Conservation (phyloP, 2,888 invertebrate genomes). For the Hyposoter didymator region DNA sequence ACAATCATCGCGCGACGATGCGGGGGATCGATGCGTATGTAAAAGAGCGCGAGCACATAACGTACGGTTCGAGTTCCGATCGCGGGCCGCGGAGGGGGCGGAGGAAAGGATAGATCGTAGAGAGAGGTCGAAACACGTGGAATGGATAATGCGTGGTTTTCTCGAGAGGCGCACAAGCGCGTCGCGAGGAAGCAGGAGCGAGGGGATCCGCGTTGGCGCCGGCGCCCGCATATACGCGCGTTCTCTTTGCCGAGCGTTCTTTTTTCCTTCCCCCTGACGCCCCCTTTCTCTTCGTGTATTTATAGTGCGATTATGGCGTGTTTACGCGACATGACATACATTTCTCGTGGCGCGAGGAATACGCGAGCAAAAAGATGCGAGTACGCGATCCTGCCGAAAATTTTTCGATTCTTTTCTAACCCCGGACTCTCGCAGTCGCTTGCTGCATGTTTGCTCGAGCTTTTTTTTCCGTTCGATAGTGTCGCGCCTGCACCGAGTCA, state of each 20-base stretch:
- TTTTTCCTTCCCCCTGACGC: conserved; percentile 9
- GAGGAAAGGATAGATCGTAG: conserved; percentile 20
- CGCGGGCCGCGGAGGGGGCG: conserved; percentile 39
- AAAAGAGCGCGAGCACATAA: neutral
- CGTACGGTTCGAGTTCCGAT: conserved; percentile 48
- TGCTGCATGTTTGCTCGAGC: neutral
- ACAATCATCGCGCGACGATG: neutral
- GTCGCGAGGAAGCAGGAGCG: conserved; percentile 42
- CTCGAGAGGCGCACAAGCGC: neutral
- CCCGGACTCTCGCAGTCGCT: neutral
- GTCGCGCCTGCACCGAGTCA: neutral
- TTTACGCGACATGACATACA: conserved; percentile 81
- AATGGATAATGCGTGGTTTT: conserved; percentile 72
- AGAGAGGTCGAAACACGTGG: conserved; percentile 67
- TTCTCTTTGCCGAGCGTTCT: conserved; percentile 71
- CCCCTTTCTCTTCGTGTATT: conserved; percentile 72
- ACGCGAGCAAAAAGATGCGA: conserved; percentile 37
- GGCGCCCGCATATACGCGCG: conserved; percentile 78
- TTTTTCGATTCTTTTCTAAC: neutral
- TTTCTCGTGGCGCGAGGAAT: conserved; percentile 69
- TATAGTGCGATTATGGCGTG: conserved; percentile 81
- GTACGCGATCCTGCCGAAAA: conserved; percentile 24
- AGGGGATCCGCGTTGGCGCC: conserved; percentile 77
- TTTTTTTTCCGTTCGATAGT: neutral
- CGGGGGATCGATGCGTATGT: neutral